Conservation (phyloP, 2,113 vertebrate genomes). For the Tyto alba region DNA sequence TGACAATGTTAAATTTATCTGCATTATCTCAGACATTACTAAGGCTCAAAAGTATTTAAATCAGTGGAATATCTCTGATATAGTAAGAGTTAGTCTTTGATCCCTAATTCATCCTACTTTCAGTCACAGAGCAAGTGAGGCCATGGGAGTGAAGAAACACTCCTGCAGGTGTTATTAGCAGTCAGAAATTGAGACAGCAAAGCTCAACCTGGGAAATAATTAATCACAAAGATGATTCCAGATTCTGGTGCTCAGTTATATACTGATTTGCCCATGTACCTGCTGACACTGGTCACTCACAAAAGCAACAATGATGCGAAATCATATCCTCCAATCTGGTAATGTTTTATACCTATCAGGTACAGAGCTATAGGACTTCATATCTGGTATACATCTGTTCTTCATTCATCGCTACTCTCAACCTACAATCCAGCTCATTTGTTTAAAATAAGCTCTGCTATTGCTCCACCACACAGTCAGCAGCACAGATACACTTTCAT, state of each 20-base stretch:
- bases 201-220: not conserved
- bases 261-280: not conserved
- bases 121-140: not conserved
- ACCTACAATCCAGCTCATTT: not conserved
- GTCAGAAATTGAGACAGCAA: not conserved
- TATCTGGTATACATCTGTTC: not conserved
- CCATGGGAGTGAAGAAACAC: not conserved
- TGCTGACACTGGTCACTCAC: not conserved
- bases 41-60: not conserved
- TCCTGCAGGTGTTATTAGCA: not conserved
- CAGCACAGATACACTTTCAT: not conserved
- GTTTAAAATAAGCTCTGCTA: not conserved
- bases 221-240: not conserved
- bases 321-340: not conserved
- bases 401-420: not conserved
- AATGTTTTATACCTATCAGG: not conserved
- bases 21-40: not conserved
- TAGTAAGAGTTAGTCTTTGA: not conserved
- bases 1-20: not conserved
- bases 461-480: not conserved
- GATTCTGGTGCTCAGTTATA: not conserved
- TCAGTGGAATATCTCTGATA: not conserved
- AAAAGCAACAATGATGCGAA: not conserved
- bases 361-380: not conserved
- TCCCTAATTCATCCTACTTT: not conserved